Conservation (phyloP, 2,797 vertebrate species). For the Halcyon badia region DNA sequence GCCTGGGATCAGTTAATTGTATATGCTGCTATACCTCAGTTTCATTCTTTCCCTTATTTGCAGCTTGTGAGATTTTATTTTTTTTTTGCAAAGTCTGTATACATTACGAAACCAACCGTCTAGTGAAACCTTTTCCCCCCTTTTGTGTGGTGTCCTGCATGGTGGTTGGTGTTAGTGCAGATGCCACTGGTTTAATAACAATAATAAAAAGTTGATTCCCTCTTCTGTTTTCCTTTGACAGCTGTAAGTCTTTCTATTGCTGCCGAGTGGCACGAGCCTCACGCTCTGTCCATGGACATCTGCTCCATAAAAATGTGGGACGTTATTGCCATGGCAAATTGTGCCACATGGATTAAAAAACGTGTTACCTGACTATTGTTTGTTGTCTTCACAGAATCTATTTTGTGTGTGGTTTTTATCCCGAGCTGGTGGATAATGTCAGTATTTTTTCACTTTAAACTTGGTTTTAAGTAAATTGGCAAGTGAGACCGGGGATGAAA, state of each 20-base stretch:
- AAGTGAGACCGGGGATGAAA: slow-evolving; percentile 29
- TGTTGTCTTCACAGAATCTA: not conserved
- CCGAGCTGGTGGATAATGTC: not conserved
- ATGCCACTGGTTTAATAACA: slow-evolving; percentile 5
- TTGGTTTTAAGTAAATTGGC: slow-evolving; percentile 8
- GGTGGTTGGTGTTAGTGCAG: not conserved
- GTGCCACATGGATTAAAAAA: slow-evolving; percentile 26
- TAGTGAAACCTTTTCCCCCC: not conserved
- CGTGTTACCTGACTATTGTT: slow-evolving; percentile 7
- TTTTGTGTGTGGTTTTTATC: not conserved
- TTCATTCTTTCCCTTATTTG: not conserved
- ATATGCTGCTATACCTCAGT: not conserved
- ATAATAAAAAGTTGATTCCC: slow-evolving; percentile 48
- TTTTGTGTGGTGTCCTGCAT: not conserved
- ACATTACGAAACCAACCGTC: not conserved
- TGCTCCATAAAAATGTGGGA: slow-evolving; percentile 45
- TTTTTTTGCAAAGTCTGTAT: not conserved
- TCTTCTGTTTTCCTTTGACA: slow-evolving; percentile 65
- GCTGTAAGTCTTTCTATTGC: slow-evolving; percentile 47
- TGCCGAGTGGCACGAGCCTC: not conserved
- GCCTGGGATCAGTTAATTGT: not conserved
- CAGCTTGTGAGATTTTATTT: not conserved
- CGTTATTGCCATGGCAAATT: not conserved
- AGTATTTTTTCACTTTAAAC: not conserved
- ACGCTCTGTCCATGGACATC: slow-evolving; percentile 12